phyloP scores from a whole-genome alignment of 2,888 invertebrate species.

The Cynaeus angustus region DNA sequence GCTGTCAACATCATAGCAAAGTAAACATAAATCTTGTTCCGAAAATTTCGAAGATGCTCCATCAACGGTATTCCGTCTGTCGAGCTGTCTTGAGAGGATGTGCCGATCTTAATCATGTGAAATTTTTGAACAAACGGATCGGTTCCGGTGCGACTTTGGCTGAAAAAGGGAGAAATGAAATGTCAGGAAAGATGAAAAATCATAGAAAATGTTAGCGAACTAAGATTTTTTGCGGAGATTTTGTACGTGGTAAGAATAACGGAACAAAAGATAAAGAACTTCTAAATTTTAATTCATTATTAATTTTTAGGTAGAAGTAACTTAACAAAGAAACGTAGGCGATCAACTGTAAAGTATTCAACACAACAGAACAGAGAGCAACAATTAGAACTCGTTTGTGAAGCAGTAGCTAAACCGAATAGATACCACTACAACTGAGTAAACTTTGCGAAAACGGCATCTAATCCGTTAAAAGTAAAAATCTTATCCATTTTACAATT shows the following conservation, averaged over 20 bases:
- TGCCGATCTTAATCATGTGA: slow-evolving; percentile 46
- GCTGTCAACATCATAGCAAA: slow-evolving; percentile 54
- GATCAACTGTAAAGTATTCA: not conserved
- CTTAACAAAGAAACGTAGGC: not conserved
- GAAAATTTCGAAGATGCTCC: slow-evolving; percentile 55
- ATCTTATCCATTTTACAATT: no score
- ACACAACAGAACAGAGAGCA: no score
- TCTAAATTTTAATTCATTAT: not conserved
- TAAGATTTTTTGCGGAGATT: not conserved
- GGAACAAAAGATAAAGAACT: not conserved
- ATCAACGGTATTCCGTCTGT: slow-evolving; percentile 53
- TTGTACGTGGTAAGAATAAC: not conserved
- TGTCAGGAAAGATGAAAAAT: not conserved
- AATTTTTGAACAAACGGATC: slow-evolving; percentile 42
- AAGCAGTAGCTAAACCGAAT: no score
- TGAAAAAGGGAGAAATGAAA: slow-evolving; percentile 5
- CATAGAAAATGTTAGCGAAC: not conserved
- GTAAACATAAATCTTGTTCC: slow-evolving; percentile 57
- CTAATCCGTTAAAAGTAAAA: no score
- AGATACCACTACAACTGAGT: no score
- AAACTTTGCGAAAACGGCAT: no score
- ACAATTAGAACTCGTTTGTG: no score
- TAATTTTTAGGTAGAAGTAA: no score
- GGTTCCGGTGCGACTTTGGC: not conserved
- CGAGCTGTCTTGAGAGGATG: slow-evolving; percentile 42